Base-by-base conservation (phyloP, 2,888 invertebrate genomes). In the Rhyacophila evoluta region DNA sequence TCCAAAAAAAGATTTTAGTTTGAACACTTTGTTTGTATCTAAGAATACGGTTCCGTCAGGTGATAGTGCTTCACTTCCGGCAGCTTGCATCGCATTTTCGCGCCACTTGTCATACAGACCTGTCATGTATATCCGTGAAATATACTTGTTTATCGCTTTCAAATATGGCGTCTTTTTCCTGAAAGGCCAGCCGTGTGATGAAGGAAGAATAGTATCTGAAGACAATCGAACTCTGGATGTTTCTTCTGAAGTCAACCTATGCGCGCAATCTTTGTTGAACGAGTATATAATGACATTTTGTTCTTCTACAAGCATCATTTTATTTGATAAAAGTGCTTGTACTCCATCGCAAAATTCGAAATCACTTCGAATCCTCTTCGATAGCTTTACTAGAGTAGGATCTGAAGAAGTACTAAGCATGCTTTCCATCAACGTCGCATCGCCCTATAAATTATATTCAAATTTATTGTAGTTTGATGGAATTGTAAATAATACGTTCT, bases 121-220 rank as follows among this genome's bases (percentile, higher is more conserved):
- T 15, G 28, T 76, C 75, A 79, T 68, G 41, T 72, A 71, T n/a
- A 82, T 25, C 0, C 74, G 8, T 11, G 19, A 6, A 11, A 82
- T 77, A 39, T 80, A 77, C 1, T 70, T 39, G 37, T 82, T 77
- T 15, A 82, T 69, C 1, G 39, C 38, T 5, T 41, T 28, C n/a
- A 82, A 28, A 37, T 79, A 82, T 1, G 82, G 80, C 6, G 77
- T 67, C n/a, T 72, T 73, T 70, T 80, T 80, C 19, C 75, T 68
- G 72, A 80, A 79, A 12, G 80, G 79, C 80, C 80, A 82, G 3
- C 73, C 82, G 67, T 82, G 82, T n/a, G 39, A 38, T 1, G 80
- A 77, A 10, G 80, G 77, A 1, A 80, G 75, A 15, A 82, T 36
- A 2, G 70, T 37, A 36, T 82, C 80, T 36, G 74, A 39, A 15